Base-by-base conservation (phyloP, 2,797 vertebrate species). In the Hapalemur alaotrensis region DNA sequence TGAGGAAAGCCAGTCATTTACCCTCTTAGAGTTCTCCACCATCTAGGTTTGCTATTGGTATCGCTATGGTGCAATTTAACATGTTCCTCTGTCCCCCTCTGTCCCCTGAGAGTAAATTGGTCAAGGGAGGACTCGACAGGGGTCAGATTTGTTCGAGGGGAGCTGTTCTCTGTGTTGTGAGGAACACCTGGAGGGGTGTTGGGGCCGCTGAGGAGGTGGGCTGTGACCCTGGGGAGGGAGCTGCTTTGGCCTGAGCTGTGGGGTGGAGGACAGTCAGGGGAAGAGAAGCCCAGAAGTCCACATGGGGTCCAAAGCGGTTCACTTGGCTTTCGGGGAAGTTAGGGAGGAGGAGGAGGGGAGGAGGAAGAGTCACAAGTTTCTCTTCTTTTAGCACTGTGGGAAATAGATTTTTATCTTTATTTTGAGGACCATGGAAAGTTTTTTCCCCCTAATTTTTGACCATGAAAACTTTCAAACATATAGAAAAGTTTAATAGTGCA, bases 391-490 rank as follows among this genome's bases (percentile, higher is more conserved):
- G 14, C 25, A 76, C 17, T 25, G 43, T 46, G 73, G 90, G 93
- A 94, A 96, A 67, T 22, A 83, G 54, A 52, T 5, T 79, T 81
- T 57, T 79, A 43, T 70, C 84, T 94, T 92, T 70, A 50, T 65
- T 65, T 82, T 35, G 38, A 9, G 32, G 25, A 67, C 65, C 57
- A 57, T 13, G 20, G 6, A 70, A 70, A 17, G 25, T 48, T 88
- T 73, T 25, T 61, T 17, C 78, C 50, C 46, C 54, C 14, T 57
- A 32, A 67, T 30, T 88, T 95, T 69, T 89, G 48, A 52, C 82
- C 14, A 46, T n/a, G 43, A 85, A 91, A 95, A 76, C 57, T 92
- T 84, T 48, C 35, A 79, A 69, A 73, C 46, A 59, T 82, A 43
- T 52, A 76, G 67, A 78, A 81, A 78, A 73, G 50, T 63, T 30